These are phyloP conservation scores for Hapalemur alaotrensis DNA, from an alignment of 2,797 vertebrate species.

Conservation along the genomic window DNA sequence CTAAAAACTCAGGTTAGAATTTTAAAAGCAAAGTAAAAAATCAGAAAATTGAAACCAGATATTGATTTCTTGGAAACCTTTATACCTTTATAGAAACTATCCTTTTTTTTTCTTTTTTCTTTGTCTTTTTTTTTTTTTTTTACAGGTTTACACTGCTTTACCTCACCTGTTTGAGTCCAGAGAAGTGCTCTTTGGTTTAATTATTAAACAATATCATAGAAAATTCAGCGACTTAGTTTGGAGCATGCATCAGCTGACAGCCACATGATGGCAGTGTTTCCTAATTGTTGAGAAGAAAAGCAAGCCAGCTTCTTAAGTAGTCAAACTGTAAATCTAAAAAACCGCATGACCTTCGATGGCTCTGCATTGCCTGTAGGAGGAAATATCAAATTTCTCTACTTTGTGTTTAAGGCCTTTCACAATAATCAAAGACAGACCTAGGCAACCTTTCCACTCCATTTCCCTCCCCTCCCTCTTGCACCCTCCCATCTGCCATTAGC, in stretches of 20 bases:
- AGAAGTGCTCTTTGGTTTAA: neutral
- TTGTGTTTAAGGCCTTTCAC: neutral
- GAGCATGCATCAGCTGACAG: neutral
- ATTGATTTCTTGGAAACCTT: neutral
- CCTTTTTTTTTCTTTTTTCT: neutral
- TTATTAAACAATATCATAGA: neutral
- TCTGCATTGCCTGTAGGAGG: neutral
- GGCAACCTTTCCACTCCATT: neutral
- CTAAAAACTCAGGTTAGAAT: neutral
- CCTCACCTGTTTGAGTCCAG: neutral
- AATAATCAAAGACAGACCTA: neutral
- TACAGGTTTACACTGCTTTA: neutral
- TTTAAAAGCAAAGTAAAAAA: conserved; percentile 18
- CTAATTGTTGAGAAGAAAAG: conserved; percentile 33
- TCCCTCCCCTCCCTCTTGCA: neutral
- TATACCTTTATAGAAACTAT: neutral
- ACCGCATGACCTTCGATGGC: neutral
- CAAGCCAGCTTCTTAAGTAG: neutral
- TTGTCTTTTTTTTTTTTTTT: neutral
- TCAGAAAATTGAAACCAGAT: neutral
- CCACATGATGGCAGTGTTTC: conserved; percentile 75
- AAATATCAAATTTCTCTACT: neutral
- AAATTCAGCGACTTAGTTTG: neutral
- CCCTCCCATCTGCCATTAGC: neutral
- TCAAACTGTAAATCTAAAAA: neutral